Conservation (phyloP, 2,113 vertebrate genomes). For the Tachycineta bicolor region DNA sequence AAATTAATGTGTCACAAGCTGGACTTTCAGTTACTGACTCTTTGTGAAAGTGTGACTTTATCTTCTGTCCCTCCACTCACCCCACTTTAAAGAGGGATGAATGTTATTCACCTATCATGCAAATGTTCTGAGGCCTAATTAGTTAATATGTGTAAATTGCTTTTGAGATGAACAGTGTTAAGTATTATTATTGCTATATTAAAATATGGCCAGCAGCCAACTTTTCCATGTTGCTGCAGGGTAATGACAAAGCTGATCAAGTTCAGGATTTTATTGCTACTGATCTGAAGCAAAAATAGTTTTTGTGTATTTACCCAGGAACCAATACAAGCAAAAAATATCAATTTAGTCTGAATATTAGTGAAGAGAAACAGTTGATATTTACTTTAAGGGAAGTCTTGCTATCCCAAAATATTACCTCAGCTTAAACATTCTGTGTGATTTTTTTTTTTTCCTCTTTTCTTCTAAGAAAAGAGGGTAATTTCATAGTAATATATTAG, state of each 20-base stretch:
- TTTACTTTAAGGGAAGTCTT: neutral
- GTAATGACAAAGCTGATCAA: constrained; percentile 48
- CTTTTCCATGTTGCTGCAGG: constrained; percentile 22
- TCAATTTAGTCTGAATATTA: neutral
- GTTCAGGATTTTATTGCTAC: constrained; percentile 17
- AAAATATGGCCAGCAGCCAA: constrained; percentile 63
- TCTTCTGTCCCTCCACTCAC: neutral
- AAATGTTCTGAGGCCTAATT: constrained; percentile 61
- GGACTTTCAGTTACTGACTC: neutral
- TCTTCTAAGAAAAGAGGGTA: neutral
- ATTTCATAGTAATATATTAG: neutral
- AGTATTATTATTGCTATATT: constrained; percentile 64
- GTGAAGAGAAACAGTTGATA: neutral
- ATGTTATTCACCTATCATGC: constrained; percentile 39
- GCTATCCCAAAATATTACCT: neutral
- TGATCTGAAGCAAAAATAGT: constrained; percentile 15
- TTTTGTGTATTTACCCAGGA: neutral
- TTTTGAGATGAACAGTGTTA: constrained; percentile 61
- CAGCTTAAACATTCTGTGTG: neutral
- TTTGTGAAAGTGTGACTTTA: neutral
- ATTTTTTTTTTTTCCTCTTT: neutral
- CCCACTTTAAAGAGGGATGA: neutral
- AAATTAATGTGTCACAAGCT: neutral
- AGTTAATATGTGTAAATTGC: constrained; percentile 64
- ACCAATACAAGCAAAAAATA: neutral